These are phyloP conservation scores for Leuciscus waleckii DNA, from an alignment of 2,797 vertebrate species.

Conservation along the genomic window DNA sequence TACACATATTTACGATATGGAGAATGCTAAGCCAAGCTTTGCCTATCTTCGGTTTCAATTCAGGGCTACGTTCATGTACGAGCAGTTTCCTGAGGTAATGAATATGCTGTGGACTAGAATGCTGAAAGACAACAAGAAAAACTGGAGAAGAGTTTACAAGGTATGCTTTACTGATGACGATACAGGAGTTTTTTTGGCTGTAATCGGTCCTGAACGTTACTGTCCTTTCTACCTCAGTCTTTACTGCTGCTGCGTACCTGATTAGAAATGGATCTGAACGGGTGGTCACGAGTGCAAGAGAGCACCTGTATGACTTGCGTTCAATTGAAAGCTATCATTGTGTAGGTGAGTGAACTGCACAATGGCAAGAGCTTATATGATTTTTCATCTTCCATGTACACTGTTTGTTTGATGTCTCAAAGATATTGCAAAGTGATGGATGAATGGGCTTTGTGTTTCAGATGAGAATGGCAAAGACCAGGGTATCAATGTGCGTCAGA, in stretches of 20 bases:
- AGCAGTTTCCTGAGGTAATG: slow-evolving; percentile 92
- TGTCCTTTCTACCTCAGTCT: slow-evolving; percentile 77
- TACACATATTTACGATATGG: background rate
- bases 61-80: slow-evolving; percentile 90
- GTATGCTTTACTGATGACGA: slow-evolving; percentile 66
- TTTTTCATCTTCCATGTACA: background rate
- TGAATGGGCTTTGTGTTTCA: slow-evolving; percentile 62
- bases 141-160: slow-evolving; percentile 97
- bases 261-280: slow-evolving; percentile 98
- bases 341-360: slow-evolving; percentile 89
- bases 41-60: background rate
- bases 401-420: background rate
- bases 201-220: background rate
- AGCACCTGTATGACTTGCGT: slow-evolving; percentile 98
- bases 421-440: slow-evolving; percentile 18
- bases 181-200: background rate
- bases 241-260: slow-evolving; percentile 95
- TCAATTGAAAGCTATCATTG: slow-evolving; percentile 99
- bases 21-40: background rate
- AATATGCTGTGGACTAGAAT: slow-evolving; percentile 92
- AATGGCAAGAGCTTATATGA: background rate
- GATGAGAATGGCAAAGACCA: slow-evolving; percentile 99
- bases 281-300: slow-evolving; percentile 97
- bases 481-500: slow-evolving; percentile 97
- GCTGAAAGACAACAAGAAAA: slow-evolving; percentile 93